Base-by-base conservation (phyloP, 2,888 invertebrate genomes). In the Pachycephus smyrnensis region DNA sequence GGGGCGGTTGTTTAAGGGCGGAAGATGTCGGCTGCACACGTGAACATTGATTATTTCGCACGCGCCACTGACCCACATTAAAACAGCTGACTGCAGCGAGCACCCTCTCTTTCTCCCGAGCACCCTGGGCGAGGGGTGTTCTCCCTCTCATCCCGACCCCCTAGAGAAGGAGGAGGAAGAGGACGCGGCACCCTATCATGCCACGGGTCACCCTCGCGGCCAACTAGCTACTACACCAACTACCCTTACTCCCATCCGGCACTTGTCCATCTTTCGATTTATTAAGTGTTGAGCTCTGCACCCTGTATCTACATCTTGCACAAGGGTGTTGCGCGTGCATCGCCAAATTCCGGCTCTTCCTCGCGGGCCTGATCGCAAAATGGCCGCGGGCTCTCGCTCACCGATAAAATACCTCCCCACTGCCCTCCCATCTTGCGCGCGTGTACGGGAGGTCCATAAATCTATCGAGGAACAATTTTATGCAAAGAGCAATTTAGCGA, bases 21-120 rank as follows among this genome's bases (percentile, higher is more conserved):
- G 55, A 55, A 55, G 55, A 55, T 55, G 23, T 55, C 55, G 55
- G 55, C 9, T 23, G 55, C 55, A 55, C 33, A 33, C 74, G 35
- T 23, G 37, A 35, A 11, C 74, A 74, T 74, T 37, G 74, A 74
- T 74, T 73, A 68, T 75, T 68, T 68, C 75, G 15, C 78, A 80
- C 55, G 55, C 78, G 82, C 80, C 79, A 87, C 80, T 89, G 89
- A 89, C 89, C 89, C 82, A 89, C 84, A 90, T 89, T 86, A 87
- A 85, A 89, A 89, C 90, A 90, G 90, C 90, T 89, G 89, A 88
- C 85, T 87, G 77, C 55, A 55, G 55, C 23, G 55, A 55, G 55
- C 23, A 23, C 55, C 55, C 55, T 55, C 55, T 55, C 23, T 23
- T 23, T 55, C 55, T 23, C 23, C 23, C 9, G 55, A 55, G 23